These are phyloP conservation scores for Coleophora deauratella DNA, from an alignment of 2,888 invertebrate species.

Conservation along the genomic window DNA sequence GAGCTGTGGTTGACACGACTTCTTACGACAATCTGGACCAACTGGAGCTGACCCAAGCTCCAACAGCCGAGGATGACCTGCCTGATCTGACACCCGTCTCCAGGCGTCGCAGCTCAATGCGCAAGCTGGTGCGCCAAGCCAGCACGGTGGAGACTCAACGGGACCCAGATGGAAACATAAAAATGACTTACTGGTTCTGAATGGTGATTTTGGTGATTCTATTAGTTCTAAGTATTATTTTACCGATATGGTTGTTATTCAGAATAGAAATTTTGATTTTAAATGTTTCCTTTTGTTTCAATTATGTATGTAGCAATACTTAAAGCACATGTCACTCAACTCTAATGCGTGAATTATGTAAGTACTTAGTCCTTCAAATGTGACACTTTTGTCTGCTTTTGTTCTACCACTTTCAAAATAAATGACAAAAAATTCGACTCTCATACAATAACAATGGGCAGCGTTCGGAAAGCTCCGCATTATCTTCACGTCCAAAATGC, in stretches of 20 bases:
- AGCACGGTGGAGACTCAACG: constrained; percentile 89
- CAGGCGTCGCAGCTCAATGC: constrained; percentile 74
- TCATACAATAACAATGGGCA: too few relatives aligned
- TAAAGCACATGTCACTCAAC: too few relatives aligned
- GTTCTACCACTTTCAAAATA: too few relatives aligned
- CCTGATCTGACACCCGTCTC: constrained; percentile 27
- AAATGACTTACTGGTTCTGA: constrained; percentile 88
- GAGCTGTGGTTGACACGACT: constrained; percentile 68
- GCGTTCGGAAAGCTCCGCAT: too few relatives aligned
- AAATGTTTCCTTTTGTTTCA: too few relatives aligned
- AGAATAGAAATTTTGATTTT: too few relatives aligned
- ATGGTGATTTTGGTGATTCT: background rate
- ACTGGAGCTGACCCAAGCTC: constrained; percentile 59
- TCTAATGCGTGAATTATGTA: background rate
- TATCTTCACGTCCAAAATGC: too few relatives aligned
- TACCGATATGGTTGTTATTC: too few relatives aligned
- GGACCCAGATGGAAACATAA: constrained; percentile 85
- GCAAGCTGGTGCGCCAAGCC: constrained; percentile 82
- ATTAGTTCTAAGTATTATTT: too few relatives aligned
- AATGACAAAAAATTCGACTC: too few relatives aligned
- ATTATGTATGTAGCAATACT: too few relatives aligned
- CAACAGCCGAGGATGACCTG: constrained; percentile 35
- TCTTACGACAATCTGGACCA: constrained; percentile 85
- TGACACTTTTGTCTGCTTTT: background rate
- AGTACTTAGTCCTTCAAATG: background rate